These are phyloP conservation scores for Drosophila barbarae DNA, from an alignment of 2,888 invertebrate species.

Conservation along the genomic window DNA sequence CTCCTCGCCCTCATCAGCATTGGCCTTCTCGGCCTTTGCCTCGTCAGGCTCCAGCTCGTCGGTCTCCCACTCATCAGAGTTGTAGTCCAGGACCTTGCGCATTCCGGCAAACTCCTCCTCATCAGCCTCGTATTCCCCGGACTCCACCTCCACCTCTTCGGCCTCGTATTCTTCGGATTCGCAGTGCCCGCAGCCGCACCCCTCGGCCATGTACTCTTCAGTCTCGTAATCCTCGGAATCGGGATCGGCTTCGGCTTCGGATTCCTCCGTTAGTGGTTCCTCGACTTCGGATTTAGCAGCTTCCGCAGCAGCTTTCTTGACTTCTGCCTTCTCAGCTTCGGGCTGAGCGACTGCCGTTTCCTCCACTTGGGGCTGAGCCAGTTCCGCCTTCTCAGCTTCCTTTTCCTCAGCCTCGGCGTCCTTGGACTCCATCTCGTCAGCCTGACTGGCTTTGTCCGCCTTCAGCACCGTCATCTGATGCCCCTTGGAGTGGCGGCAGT, in stretches of 20 bases:
- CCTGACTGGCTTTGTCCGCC: neutral
- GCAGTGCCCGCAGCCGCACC: neutral
- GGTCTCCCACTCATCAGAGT: too few species aligned
- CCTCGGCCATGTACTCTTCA: neutral
- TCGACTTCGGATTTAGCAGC: neutral
- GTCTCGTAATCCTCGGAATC: neutral
- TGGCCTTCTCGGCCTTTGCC: neutral
- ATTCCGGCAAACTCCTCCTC: neutral
- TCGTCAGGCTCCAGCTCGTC: too few species aligned
- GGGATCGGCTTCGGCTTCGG: neutral
- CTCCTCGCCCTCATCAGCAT: neutral
- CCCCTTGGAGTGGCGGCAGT: neutral
- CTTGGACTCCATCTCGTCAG: neutral
- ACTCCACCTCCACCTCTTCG: neutral
- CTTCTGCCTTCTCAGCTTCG: neutral
- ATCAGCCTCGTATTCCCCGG: neutral
- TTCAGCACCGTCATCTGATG: neutral
- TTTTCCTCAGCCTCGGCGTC: too few species aligned
- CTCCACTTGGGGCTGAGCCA: too few species aligned
- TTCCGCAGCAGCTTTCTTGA: neutral
- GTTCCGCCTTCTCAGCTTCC: neutral
- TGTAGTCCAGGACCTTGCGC: too few species aligned
- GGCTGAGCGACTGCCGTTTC: too few species aligned
- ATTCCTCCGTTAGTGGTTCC: neutral
- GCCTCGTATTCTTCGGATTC: neutral